Evolutionary conservation across 1,140 invertebrate species (phyloP).

Genomic region (Nixonia krombeini): DNA sequence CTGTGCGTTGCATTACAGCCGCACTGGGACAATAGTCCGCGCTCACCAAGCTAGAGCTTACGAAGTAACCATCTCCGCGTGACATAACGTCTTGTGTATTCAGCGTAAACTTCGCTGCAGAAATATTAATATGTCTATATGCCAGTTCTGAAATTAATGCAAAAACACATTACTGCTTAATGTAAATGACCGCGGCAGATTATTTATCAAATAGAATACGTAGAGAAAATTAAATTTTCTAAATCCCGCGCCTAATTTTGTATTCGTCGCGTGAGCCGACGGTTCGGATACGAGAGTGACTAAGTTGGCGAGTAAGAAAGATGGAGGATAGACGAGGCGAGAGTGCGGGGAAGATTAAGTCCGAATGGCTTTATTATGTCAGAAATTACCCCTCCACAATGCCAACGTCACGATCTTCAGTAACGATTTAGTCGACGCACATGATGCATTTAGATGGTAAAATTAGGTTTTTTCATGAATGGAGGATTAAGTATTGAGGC

Average conservation of each 20-base stretch:
- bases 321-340: slow-evolving; percentile 28
- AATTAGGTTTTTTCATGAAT: slow-evolving; percentile 60
- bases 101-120: neutral
- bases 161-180: no score
- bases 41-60: neutral
- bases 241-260: slow-evolving; percentile 4
- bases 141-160: no score
- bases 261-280: slow-evolving; percentile 13
- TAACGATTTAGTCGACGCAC: slow-evolving; percentile 48
- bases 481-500: slow-evolving; percentile 14
- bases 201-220: no score
- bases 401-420: slow-evolving; percentile 44
- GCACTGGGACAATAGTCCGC: neutral
- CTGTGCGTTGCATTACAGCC: slow-evolving; percentile 2
- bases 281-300: slow-evolving; percentile 23
- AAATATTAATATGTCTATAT: no score
- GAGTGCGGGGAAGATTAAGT: slow-evolving; percentile 49
- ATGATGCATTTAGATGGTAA: slow-evolving; percentile 61
- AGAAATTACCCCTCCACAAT: slow-evolving; percentile 45
- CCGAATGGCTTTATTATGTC: slow-evolving; percentile 60
- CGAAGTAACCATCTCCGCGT: neutral
- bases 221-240: neutral
- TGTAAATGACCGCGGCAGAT: no score
- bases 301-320: slow-evolving; percentile 38
- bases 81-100: neutral